Base-by-base conservation (phyloP, 2,888 invertebrate genomes). In the Ctena decussata region DNA sequence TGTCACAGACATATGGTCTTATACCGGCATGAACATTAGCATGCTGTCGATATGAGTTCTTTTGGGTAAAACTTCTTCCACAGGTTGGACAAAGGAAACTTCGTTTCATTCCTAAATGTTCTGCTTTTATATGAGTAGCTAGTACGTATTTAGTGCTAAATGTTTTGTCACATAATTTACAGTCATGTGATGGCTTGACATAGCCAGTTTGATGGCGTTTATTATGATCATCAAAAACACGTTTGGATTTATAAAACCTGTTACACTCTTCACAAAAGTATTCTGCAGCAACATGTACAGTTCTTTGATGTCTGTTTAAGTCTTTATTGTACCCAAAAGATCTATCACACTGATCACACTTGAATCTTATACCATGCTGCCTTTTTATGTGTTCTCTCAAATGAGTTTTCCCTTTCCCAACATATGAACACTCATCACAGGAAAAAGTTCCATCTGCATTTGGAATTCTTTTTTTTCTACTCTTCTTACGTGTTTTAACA, bases 1-100 rank as follows among this genome's bases (percentile, higher is more conserved):
- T 79, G 15, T 93, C 92, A 91, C 94, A 94, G 24, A 90, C 84
- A 79, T 90, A 93, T 6, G 93, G 93, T 65, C 87, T 89, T 11
- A 93, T 89, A 11, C 93, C 93, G 32, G 91, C 82, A 84, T 94
- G 94, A 65, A 92, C 91, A 84, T 93, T 93, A 24, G 91, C 91
- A 89, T 93, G 93, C 57, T 90, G 91, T 18, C 89, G 73, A 80
- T 93, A 92, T 0, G 92, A 92, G 57, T 91, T 91, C 78, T 92
- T 93, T 82, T 92, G 93, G 2, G 92, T 91, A 77, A 92, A 94
- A 78, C 88, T 92, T 84, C 90, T 92, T n/a, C 90, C 93, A 92
- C 93, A 92, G 0, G 91, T 91, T 35, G 91, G 91, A 76, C 93
- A 92, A 11, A 92, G 73, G 77, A 84, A 91, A 3, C 85, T 85